phyloP scores from a whole-genome alignment of 35 echinoderm and acorn worm genomes.

The Amphiura filiformis region DNA sequence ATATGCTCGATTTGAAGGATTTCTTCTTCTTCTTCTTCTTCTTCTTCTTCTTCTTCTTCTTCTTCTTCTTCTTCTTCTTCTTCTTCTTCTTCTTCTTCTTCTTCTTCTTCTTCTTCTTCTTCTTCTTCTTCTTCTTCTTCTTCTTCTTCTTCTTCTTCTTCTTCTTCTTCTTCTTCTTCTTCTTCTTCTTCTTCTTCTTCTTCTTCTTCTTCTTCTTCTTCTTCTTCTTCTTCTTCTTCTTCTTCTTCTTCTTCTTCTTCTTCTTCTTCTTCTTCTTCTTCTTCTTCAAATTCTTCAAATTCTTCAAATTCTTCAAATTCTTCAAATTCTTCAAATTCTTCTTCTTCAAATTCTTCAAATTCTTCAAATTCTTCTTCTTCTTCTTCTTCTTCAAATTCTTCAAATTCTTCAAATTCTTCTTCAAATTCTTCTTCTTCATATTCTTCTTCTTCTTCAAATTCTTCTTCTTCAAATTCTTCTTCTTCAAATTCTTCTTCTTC shows the following conservation, averaged over 20 bases:
- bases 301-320: too few relatives aligned
- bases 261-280: conserved; percentile 19
- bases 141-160: conserved; percentile 11
- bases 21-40: not conserved
- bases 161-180: conserved; percentile 17
- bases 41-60: not conserved
- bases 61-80: not conserved
- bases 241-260: conserved; percentile 19
- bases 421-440: too few relatives aligned
- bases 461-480: too few relatives aligned
- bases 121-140: conserved; percentile 15
- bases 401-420: too few relatives aligned
- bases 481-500: too few relatives aligned
- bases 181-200: conserved; percentile 1
- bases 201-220: conserved; percentile 6
- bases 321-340: too few relatives aligned
- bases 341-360: too few relatives aligned
- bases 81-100: conserved; percentile 6
- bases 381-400: too few relatives aligned
- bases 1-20: too few relatives aligned
- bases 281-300: conserved; percentile 19
- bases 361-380: conserved; percentile 7
- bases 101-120: not conserved
- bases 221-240: not conserved
- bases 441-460: too few relatives aligned